Conservation (phyloP, 2,888 invertebrate genomes). For the Pachymerium ferrugineum region DNA sequence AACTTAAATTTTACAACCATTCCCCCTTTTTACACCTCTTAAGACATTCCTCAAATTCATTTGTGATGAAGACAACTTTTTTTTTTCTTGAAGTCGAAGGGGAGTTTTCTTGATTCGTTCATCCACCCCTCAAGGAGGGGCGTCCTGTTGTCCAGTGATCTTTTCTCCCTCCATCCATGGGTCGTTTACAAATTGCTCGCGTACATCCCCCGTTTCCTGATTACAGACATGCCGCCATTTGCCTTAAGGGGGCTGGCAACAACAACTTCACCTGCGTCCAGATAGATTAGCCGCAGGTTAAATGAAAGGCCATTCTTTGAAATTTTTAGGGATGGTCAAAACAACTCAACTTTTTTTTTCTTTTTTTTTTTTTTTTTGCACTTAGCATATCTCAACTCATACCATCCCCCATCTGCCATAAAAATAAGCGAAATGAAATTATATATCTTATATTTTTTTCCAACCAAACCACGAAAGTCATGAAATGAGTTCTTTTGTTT, state of each 20-base stretch:
- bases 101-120: neutral
- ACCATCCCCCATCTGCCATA: neutral
- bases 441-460: neutral
- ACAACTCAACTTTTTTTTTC: too few species aligned
- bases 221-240: slow-evolving; percentile 4
- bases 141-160: slow-evolving; percentile 5
- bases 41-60: too few species aligned
- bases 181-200: slow-evolving; percentile 18
- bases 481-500: too few species aligned
- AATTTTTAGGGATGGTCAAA: neutral
- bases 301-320: neutral
- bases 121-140: neutral
- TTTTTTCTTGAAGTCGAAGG: too few species aligned
- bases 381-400: too few species aligned
- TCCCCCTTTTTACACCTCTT: too few species aligned
- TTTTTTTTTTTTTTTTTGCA: too few species aligned
- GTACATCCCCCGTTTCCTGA: neutral
- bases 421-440: neutral
- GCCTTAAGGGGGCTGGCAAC: neutral
- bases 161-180: neutral
- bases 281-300: neutral
- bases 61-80: too few species aligned
- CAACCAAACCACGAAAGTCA: too few species aligned
- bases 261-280: neutral
- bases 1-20: too few species aligned